Conservation (phyloP, 2,888 invertebrate genomes). For the Lasius platythorax region DNA sequence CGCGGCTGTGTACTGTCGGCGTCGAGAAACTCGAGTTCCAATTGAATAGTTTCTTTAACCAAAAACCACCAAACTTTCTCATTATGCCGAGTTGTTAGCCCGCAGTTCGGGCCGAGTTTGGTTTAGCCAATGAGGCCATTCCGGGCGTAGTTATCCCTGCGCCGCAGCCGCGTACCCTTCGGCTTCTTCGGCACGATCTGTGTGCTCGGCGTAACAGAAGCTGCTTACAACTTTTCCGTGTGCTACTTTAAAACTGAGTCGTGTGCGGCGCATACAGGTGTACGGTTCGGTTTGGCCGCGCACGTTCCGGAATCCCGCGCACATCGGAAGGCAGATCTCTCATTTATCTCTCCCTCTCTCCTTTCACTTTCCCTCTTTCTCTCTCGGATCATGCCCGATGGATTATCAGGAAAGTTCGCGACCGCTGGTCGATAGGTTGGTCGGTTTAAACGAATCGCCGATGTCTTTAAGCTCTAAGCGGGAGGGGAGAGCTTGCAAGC, state of each 20-base stretch:
- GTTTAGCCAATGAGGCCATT: conserved; percentile 74
- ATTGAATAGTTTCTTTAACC: conserved; percentile 77
- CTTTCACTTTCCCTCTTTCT: not conserved
- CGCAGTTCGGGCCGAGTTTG: conserved; percentile 74
- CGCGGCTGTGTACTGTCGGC: conserved; percentile 33
- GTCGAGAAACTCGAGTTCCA: conserved; percentile 69
- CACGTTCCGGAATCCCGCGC: conserved; percentile 1
- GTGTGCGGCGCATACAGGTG: conserved; percentile 31
- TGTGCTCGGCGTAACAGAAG: conserved; percentile 63
- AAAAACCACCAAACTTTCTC: conserved; percentile 75
- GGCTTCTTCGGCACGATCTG: conserved; percentile 65
- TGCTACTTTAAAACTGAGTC: conserved; percentile 73
- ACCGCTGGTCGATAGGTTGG: conserved; percentile 44
- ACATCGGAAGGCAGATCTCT: not conserved
- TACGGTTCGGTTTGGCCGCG: not conserved
- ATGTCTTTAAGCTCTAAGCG: conserved; percentile 60
- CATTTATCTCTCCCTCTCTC: not conserved
- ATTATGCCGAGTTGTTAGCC: conserved; percentile 77
- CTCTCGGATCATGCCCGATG: conserved; percentile 48
- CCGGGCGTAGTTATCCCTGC: conserved; percentile 51
- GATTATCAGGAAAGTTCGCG: conserved; percentile 74
- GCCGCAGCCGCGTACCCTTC: conserved; percentile 9
- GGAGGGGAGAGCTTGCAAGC: not conserved
- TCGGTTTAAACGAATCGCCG: conserved; percentile 64
- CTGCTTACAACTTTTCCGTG: conserved; percentile 77